phyloP scores from a whole-genome alignment of 2,797 vertebrate genomes.

The Gila robusta region DNA sequence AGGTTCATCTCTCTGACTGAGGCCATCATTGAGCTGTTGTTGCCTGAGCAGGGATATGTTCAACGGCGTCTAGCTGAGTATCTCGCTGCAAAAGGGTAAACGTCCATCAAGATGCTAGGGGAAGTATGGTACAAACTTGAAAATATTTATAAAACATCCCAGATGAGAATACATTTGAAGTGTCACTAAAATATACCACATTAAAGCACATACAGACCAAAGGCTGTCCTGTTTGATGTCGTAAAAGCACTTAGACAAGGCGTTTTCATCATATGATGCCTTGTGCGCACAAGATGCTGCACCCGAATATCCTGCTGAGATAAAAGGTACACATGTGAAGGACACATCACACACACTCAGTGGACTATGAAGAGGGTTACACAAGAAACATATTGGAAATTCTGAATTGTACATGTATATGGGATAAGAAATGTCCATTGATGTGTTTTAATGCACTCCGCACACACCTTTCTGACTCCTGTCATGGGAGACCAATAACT shows the following conservation, averaged over 20 bases:
- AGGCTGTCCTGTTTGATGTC: constrained; percentile 35
- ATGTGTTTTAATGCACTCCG: constrained; percentile 7
- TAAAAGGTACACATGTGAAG: constrained; percentile 59
- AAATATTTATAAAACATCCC: constrained; percentile 27
- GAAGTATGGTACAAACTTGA: not conserved
- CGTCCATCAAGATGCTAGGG: not conserved
- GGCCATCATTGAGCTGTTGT: not conserved
- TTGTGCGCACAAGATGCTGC: not conserved
- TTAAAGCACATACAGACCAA: constrained; percentile 34
- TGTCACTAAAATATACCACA: constrained; percentile 32
- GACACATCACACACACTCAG: constrained; percentile 18
- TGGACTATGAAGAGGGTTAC: constrained; percentile 40
- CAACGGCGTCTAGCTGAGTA: not conserved
- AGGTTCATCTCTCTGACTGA: constrained; percentile 56
- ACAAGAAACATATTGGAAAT: not conserved
- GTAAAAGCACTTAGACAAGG: constrained; percentile 22
- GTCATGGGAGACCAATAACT: constrained; percentile 57
- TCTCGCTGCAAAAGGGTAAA: not conserved
- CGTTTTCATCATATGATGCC: constrained; percentile 28
- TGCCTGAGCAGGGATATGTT: not conserved
- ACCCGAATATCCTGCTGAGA: constrained; percentile 48
- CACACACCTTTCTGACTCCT: constrained; percentile 1
- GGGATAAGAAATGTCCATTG: not conserved
- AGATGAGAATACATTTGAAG: constrained; percentile 4
- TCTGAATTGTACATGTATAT: not conserved